Evolutionary conservation across 1,140 invertebrate genomes (phyloP), one percentile per base, ranked within the genome.

Genomic region (Drosophila arizonae): DNA sequence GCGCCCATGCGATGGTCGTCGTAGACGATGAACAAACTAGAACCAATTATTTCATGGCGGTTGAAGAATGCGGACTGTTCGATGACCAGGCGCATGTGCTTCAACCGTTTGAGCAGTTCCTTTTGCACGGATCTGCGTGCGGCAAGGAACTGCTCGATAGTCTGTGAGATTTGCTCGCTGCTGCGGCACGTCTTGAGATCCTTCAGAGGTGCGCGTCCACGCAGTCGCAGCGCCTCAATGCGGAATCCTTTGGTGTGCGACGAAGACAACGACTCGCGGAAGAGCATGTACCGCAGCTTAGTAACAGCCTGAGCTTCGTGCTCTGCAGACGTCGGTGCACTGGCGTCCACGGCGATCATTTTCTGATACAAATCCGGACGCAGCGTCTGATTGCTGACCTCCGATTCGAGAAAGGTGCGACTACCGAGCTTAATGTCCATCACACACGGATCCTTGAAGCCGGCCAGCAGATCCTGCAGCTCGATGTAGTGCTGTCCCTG

Each of bases 391-490:
- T 98, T 98, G 78, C 95, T 95, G 1, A 99, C 98, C 94, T 99
- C 98, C 1, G 96, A 95, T 92, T 99, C 98, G 5, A 99, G 93
- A 90, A 99, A 99, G 9, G 98, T 99, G 65, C 97, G 93, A 0
- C 95, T 96, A 13, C 97, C 97, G 94, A 98, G 96, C 93, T 98
- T 98, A 45, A 98, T 96, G 90, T 98, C 97, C 94, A 98, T 97
- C 1, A 98, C 96, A 76, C 96, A 95, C 0, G 96, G 96, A 91
- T 98, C 96, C 74, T 94, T 93, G 91, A 97, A 98, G 43, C 96
- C 95, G 74, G 96, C 95, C 15, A 98, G 91, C 3, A 98, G 93
- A 91, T 98, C 97, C 92, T 97, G 96, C 54, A 98, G 94, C 92
- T 98, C 97, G 72, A 98, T 97, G 90, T 97, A 98, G 45, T 94